Conservation (phyloP, 2,113 vertebrate genomes). For the Dromiciops gliroides region DNA sequence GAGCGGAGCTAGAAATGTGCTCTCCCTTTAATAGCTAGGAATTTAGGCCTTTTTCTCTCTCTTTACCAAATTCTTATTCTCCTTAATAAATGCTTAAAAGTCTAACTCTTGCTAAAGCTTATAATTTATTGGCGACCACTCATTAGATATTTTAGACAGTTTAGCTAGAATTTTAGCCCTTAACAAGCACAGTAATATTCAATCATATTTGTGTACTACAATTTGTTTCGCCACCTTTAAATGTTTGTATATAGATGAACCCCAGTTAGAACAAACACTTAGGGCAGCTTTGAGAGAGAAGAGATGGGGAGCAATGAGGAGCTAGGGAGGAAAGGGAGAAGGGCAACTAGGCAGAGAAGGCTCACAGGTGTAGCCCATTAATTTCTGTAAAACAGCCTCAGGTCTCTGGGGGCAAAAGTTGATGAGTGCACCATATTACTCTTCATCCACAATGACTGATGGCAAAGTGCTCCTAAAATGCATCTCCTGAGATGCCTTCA, state of each 20-base stretch:
- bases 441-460: background rate
- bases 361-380: rapidly evolving
- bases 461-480: background rate
- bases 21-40: no score
- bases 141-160: no score
- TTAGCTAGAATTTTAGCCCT: no score
- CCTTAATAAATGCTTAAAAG: no score
- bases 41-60: no score
- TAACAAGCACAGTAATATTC: background rate
- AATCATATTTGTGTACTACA: background rate
- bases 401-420: background rate
- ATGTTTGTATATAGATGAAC: background rate
- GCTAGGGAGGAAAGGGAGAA: background rate
- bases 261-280: background rate
- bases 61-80: no score
- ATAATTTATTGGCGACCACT: no score
- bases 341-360: background rate
- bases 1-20: no score
- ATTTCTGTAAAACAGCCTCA: background rate
- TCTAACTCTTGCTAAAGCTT: no score
- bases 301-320: background rate
- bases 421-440: background rate
- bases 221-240: background rate
- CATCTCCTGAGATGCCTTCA: background rate
- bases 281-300: background rate